A percentile compares a stretch with the other conserved stretches of the same genome.
Conservation (phyloP, 2,113 vertebrate genomes). For the Paramormyrops kingsleyae region DNA sequence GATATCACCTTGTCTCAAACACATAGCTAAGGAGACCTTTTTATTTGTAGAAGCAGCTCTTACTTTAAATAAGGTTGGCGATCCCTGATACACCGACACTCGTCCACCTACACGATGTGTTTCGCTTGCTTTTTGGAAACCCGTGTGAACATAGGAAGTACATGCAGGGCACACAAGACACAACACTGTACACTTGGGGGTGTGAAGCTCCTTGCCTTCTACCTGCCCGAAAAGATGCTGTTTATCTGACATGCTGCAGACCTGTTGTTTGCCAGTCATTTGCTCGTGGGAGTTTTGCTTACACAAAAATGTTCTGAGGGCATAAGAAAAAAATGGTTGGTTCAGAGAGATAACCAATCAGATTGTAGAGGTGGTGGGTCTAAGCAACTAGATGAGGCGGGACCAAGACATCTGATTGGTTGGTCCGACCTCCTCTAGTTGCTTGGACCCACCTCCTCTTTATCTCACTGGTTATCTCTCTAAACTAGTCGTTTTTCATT, state of each 20-base stretch:
- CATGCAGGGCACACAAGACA: not conserved
- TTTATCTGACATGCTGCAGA: not conserved
- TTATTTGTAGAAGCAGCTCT: not conserved
- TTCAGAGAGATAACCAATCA: not conserved
- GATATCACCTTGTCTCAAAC: not conserved
- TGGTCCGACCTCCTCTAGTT: not conserved
- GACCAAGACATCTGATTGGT: not conserved
- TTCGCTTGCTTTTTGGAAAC: not conserved
- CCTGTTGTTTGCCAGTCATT: not conserved
- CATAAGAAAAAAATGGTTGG: not conserved
- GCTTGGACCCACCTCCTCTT: not conserved
- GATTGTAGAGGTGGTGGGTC: not conserved
- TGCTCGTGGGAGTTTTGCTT: not conserved
- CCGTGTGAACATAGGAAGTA: not conserved
- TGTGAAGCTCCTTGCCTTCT: not conserved
- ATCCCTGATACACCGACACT: not conserved
- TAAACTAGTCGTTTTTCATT: not conserved
- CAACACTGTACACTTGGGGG: not conserved
- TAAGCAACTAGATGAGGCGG: not conserved
- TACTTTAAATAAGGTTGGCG: not conserved
- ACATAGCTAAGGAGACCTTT: not conserved
- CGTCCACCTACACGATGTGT: not conserved
- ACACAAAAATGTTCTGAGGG: not conserved
- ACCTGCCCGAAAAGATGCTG: not conserved
- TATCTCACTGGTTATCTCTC: not conserved